These are phyloP conservation scores for Micromys minutus DNA, from an alignment of 2,113 vertebrate genomes.

Conservation along the genomic window DNA sequence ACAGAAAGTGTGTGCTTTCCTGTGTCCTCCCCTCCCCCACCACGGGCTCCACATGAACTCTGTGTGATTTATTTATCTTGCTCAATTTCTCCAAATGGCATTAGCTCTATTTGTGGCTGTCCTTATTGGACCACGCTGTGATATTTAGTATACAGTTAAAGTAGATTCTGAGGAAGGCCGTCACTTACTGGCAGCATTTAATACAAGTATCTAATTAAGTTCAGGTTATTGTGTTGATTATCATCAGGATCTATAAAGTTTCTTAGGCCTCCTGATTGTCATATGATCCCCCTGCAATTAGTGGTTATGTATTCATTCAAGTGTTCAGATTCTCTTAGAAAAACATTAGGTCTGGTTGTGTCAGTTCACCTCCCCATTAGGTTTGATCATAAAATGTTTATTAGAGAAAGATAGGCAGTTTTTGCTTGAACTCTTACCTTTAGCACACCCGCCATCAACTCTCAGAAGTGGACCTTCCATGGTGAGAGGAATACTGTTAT, in stretches of 20 bases:
- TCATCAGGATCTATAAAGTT: constrained; percentile 52
- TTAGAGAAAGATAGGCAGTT: background rate
- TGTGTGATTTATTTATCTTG: constrained; percentile 36
- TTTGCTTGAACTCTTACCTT: background rate
- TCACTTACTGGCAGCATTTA: constrained; percentile 52
- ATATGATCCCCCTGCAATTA: constrained; percentile 40
- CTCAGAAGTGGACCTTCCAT: background rate
- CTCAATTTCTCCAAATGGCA: constrained; percentile 8
- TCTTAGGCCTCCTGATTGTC: constrained; percentile 65
- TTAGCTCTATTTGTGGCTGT: constrained; percentile 15
- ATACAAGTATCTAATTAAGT: constrained; percentile 60
- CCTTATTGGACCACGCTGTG: constrained; percentile 43
- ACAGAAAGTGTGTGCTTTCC: background rate
- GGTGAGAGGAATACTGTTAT: background rate
- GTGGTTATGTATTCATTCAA: constrained; percentile 42
- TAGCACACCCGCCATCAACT: background rate
- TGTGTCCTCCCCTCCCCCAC: background rate
- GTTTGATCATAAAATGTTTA: constrained; percentile 46
- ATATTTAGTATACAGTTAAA: constrained; percentile 45
- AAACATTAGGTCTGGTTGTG: constrained; percentile 41
- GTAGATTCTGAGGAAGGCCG: constrained; percentile 18
- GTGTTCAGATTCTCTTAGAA: background rate
- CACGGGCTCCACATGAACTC: background rate
- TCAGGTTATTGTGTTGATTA: constrained; percentile 62
- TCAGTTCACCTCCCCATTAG: constrained; percentile 47